These are phyloP conservation scores for Nannospalax galili DNA, from an alignment of 2,113 vertebrate genomes.

Conservation along the genomic window DNA sequence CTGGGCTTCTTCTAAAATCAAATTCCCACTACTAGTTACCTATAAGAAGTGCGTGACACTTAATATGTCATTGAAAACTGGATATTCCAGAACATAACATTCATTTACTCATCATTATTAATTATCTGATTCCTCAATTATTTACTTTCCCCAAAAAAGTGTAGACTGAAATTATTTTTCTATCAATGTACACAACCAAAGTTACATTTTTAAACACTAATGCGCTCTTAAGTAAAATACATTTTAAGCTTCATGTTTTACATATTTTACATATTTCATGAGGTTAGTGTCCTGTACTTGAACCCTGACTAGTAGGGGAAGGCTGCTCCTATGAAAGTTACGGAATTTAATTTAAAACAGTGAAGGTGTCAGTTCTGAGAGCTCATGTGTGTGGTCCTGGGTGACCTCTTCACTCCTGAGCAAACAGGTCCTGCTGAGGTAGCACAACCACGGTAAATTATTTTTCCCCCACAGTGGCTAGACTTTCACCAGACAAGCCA, in stretches of 20 bases:
- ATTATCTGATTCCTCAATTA: constrained; percentile 58
- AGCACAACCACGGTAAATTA: constrained; percentile 68
- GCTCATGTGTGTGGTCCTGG: constrained; percentile 76
- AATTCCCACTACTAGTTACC: background rate
- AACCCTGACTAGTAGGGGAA: constrained; percentile 71
- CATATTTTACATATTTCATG: constrained; percentile 69
- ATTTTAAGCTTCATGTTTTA: constrained; percentile 62
- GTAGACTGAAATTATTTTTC: constrained; percentile 60
- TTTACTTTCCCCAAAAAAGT: background rate
- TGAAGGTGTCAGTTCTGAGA: constrained; percentile 71
- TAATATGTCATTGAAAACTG: constrained; percentile 1
- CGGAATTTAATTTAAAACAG: constrained; percentile 78
- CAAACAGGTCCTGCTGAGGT: constrained; percentile 59
- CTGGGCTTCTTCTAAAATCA: constrained; percentile 39
- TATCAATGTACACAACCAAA: constrained; percentile 54
- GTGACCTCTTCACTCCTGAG: constrained; percentile 59
- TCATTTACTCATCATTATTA: constrained; percentile 54
- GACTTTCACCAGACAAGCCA: constrained; percentile 58
- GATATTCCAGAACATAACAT: constrained; percentile 11
- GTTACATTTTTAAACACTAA: constrained; percentile 73
- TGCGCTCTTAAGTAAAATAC: constrained; percentile 67
- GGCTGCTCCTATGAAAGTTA: constrained; percentile 64
- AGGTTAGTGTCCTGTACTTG: constrained; percentile 69
- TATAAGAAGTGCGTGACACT: background rate
- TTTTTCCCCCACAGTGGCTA: constrained; percentile 61